Evolutionary conservation across 2,797 vertebrate genomes (phyloP).

Genomic region (Argya squamiceps): DNA sequence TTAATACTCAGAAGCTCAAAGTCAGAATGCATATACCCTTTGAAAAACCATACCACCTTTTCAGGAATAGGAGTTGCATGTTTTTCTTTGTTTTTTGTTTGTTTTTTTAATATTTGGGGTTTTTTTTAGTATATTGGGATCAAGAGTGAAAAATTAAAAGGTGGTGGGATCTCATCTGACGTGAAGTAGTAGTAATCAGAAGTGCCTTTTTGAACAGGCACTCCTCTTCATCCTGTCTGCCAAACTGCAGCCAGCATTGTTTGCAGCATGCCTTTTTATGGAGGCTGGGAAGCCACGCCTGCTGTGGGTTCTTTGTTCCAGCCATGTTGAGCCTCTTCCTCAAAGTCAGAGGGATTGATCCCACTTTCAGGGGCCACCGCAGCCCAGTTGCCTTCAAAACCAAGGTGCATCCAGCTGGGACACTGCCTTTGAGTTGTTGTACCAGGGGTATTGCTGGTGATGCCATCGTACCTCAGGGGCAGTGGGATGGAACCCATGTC

Average conservation of each 20-base stretch:
- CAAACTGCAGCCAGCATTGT: rapidly evolving
- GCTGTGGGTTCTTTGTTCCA: rapidly evolving
- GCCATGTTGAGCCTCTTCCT: neutral
- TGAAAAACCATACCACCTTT: neutral
- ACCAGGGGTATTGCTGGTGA: neutral
- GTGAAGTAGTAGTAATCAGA: neutral
- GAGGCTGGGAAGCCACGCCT: neutral
- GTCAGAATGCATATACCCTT: neutral
- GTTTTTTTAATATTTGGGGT: neutral
- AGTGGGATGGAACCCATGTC: neutral
- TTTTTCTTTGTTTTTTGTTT: neutral
- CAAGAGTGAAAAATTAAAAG: neutral
- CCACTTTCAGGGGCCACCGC: rapidly evolving
- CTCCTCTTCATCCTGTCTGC: neutral
- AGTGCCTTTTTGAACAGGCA: neutral
- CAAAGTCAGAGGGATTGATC: neutral
- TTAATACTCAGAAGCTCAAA: neutral
- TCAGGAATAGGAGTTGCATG: neutral
- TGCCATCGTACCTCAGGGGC: rapidly evolving
- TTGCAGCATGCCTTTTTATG: neutral
- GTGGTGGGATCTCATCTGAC: neutral
- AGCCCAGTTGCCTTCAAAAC: neutral
- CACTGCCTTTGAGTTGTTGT: neutral
- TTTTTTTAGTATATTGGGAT: neutral
- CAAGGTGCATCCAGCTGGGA: neutral